Percentiles rank a stretch among this genome's conserved stretches.
Evolutionary conservation across 2,797 vertebrate genomes (phyloP).

Genomic region (Urosaurus nigricauda): DNA sequence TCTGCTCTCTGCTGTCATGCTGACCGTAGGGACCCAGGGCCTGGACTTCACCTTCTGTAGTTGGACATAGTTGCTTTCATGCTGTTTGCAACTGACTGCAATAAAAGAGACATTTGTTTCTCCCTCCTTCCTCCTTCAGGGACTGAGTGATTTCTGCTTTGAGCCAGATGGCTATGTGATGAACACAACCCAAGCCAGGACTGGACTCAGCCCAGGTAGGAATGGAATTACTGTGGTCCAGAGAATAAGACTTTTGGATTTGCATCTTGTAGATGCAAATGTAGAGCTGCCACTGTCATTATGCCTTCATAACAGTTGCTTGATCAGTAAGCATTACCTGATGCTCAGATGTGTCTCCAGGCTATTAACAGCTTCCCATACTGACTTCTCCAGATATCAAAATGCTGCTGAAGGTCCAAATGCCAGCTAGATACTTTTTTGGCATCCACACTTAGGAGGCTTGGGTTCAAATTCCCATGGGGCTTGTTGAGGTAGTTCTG

Average conservation of each 20-base stretch:
- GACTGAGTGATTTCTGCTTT: conserved; percentile 92
- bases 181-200: conserved; percentile 90
- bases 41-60: neutral
- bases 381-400: neutral
- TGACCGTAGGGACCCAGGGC: neutral
- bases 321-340: too few species aligned
- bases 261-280: neutral
- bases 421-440: too few species aligned
- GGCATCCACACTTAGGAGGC: neutral
- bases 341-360: neutral
- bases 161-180: conserved; percentile 88
- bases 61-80: neutral
- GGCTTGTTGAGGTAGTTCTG: neutral
- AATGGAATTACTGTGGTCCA: neutral
- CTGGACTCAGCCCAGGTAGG: conserved; percentile 88
- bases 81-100: neutral
- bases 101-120: conserved; percentile 6
- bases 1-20: neutral
- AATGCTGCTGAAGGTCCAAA: neutral
- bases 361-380: neutral
- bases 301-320: neutral
- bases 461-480: neutral
- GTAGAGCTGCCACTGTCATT: neutral
- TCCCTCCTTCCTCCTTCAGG: conserved; percentile 73
- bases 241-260: neutral